Conservation (phyloP, 2,797 vertebrate genomes). For the Lutjanus argentimaculatus region DNA sequence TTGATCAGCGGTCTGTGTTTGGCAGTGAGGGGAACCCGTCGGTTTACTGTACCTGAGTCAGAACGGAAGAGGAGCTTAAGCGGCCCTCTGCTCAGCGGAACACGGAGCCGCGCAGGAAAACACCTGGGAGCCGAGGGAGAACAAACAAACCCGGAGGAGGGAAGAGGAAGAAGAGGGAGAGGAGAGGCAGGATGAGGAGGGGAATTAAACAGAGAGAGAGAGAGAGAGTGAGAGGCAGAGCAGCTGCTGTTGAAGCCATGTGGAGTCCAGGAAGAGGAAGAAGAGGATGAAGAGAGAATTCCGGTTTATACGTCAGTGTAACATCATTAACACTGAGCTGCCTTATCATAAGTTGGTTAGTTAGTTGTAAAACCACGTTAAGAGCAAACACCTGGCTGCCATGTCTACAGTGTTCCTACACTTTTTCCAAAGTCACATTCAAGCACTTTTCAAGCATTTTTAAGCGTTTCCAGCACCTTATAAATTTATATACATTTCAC, state of each 20-base stretch:
- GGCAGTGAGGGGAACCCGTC: slow-evolving; percentile 39
- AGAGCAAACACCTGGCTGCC: too few species aligned
- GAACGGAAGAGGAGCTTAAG: slow-evolving; percentile 75
- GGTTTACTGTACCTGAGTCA: slow-evolving; percentile 78
- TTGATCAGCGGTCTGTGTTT: slow-evolving; percentile 20
- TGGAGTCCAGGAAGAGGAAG: slow-evolving; percentile 65
- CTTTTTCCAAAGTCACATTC: too few species aligned
- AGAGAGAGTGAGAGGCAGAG: slow-evolving; percentile 51
- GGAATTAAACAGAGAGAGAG: slow-evolving; percentile 54
- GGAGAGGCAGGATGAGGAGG: slow-evolving; percentile 77
- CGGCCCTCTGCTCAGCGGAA: slow-evolving; percentile 62
- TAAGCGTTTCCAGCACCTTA: too few species aligned
- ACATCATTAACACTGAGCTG: slow-evolving; percentile 34
- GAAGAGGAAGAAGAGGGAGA: slow-evolving; percentile 78
- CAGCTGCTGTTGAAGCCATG: slow-evolving; percentile 67
- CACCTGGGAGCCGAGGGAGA: slow-evolving; percentile 82
- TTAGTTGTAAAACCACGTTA: neutral
- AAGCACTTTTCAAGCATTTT: too few species aligned
- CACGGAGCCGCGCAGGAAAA: slow-evolving; percentile 77
- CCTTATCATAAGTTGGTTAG: neutral
- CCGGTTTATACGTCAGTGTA: slow-evolving; percentile 46
- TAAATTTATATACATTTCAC: too few species aligned
- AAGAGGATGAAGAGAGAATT: slow-evolving; percentile 38
- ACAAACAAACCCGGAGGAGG: slow-evolving; percentile 81
- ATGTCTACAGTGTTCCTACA: too few species aligned